Evolutionary conservation across 2,113 vertebrate genomes (phyloP), one percentile per base, ranked within the genome.

Genomic region (Pleuronectes platessa): DNA sequence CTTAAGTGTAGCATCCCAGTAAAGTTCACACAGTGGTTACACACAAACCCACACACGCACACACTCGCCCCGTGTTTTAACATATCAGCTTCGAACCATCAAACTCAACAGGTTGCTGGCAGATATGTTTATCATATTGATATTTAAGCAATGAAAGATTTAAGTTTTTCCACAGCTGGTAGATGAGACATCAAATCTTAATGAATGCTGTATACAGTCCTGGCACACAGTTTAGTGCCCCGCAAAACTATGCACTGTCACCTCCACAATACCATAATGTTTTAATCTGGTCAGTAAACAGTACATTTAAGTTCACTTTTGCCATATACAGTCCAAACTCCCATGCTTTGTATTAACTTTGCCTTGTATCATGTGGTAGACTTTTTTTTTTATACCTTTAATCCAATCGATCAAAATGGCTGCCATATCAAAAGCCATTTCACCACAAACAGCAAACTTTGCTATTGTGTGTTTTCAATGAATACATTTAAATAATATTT

Each of bases 71-170:
- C 71, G 13, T 82, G 77, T 83, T 85, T 83, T 81, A 86, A 93
- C 91, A 92, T 92, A 93, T 93, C 93, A 89, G 86, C 87, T 88
- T 85, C 73, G 66, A 62, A 90, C 73, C 83, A 79, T 83, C 68
- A 59, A 58, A 74, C 63, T 78, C 67, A 79, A 76, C 87, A 79
- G 83, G 87, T 90, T 83, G 78, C 86, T 56, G 72, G 89, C 90
- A 90, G 86, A 94, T 89, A 88, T 83, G 89, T 94, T 94, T 94
- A 95, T 95, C 94, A 95, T 94, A 94, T 94, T 95, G 93, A 94
- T 94, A 94, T 91, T 90, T 90, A 91, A 76, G 68, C 91, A 81
- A 71, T 81, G 91, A 92, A 84, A 90, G 90, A 86, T 90, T 85
- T 80, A 66, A 61, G 73, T 86, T 90, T 86, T 65, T 85, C 81